Evolutionary conservation across 2,113 vertebrate species (phyloP).

Genomic region (Clarias gariepinus): DNA sequence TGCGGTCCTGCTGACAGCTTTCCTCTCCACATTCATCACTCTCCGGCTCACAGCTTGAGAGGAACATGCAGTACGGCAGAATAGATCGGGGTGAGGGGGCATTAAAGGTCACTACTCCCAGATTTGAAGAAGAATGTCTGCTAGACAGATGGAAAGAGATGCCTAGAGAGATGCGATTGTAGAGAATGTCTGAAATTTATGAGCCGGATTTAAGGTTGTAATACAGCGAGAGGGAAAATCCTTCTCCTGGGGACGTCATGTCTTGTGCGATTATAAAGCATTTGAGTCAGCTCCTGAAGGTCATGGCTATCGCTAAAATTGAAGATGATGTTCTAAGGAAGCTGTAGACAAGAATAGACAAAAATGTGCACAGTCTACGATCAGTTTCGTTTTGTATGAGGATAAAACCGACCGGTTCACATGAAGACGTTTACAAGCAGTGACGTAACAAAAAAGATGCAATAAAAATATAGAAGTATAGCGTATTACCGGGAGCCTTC

Average conservation of each 20-base stretch:
- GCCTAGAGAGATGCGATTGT: not conserved
- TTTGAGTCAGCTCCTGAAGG: not conserved
- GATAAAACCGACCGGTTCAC: not conserved
- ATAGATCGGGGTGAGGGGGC: not conserved
- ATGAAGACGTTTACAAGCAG: too few species aligned
- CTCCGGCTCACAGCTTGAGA: not conserved
- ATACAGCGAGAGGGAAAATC: not conserved
- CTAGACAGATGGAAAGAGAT: not conserved
- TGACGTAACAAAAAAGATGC: too few species aligned
- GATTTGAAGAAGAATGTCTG: not conserved
- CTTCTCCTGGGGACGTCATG: not conserved
- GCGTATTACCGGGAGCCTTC: too few species aligned
- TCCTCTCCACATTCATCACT: slow-evolving; percentile 26
- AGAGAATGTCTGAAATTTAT: not conserved
- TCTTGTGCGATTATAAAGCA: not conserved
- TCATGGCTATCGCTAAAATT: not conserved
- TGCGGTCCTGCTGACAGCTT: not conserved
- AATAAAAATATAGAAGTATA: too few species aligned
- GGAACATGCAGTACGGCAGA: not conserved
- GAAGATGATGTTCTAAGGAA: not conserved
- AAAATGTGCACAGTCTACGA: not conserved
- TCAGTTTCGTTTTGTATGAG: not conserved
- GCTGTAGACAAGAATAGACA: not conserved
- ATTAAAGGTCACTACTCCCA: not conserved
- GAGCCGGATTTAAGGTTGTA: not conserved